Base-by-base conservation (phyloP, 2,888 invertebrate genomes). In the Cryptocephalus moraei region DNA sequence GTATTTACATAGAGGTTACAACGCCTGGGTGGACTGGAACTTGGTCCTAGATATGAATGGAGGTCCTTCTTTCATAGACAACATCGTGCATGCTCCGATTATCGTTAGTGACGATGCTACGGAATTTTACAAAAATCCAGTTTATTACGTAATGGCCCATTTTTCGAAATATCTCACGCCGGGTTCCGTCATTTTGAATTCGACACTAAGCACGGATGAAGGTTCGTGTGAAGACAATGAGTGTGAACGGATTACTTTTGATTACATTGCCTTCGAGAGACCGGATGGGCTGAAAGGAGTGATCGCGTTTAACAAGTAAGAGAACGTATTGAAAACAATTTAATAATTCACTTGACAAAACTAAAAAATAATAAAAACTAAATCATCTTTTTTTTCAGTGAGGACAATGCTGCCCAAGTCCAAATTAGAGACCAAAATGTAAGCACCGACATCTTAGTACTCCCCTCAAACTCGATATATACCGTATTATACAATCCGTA, bases 21-120 rank as follows among this genome's bases (percentile, higher is more conserved):
- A 77, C 22, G 91, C 86, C 1, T 92, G 91, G 90, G 75, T 87
- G 0, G 91, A 93, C 66, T 93, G 91, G 91, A 92, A 93, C 66
- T 69, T 91, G 34, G 82, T 81, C 32, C 65, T 92, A 13, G 75
- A 87, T 62, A 67, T 75, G 45, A 51, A 62, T 0, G 91, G 91
- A 14, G 89, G 90, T 1, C 92, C 91, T 0, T 86, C 82, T 63
- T 87, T 84, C 82, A 78, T 77, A 0, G 62, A 75, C 4, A 88
- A 90, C 69, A 79, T 75, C 58, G 86, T 89, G 0, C 91, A 92
- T 66, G 75, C 89, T 0, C 80, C 91, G 0, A 80, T 92, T 41
- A 71, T 84, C 46, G 76, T 82, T 1, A 76, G 80, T 52, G 59
- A 72, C 2, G 64, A 65, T 1, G 62, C 61, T 1, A 79, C 80